These are phyloP conservation scores for Mythimna pallens DNA, from an alignment of 2,888 invertebrate genomes.

Conservation along the genomic window DNA sequence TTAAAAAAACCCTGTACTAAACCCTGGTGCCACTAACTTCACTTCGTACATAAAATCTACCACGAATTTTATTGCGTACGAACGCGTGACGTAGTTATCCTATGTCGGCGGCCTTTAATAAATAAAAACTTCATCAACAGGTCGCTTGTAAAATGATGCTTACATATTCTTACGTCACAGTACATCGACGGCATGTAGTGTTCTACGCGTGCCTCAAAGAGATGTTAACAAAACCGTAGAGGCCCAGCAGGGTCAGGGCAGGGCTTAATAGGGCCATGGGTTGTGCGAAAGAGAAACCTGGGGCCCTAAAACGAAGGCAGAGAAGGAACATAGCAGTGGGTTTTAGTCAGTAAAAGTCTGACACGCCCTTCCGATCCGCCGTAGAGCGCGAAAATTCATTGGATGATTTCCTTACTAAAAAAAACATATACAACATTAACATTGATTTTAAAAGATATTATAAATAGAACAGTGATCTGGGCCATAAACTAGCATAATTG, in stretches of 20 bases:
- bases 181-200: neutral
- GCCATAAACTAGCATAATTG: no score
- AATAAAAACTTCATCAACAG: slow-evolving; percentile 42
- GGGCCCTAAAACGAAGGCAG: no score
- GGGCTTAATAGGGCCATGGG: no score
- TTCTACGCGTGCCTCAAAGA: no score
- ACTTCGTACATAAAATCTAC: neutral
- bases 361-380: no score
- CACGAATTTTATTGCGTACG: neutral
- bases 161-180: neutral
- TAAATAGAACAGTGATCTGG: neutral
- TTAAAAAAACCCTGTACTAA: neutral
- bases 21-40: neutral
- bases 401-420: no score
- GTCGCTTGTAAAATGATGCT: slow-evolving; percentile 24
- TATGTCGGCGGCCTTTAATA: slow-evolving; percentile 20
- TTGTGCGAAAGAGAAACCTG: no score
- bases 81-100: neutral
- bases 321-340: no score
- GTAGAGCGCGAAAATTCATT: no score
- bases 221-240: no score
- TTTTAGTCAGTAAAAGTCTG: no score
- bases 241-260: no score
- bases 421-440: neutral
- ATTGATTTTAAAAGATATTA: neutral